These are phyloP conservation scores for Coregonus clupeaformis DNA, from an alignment of 2,113 vertebrate genomes.

Conservation along the genomic window DNA sequence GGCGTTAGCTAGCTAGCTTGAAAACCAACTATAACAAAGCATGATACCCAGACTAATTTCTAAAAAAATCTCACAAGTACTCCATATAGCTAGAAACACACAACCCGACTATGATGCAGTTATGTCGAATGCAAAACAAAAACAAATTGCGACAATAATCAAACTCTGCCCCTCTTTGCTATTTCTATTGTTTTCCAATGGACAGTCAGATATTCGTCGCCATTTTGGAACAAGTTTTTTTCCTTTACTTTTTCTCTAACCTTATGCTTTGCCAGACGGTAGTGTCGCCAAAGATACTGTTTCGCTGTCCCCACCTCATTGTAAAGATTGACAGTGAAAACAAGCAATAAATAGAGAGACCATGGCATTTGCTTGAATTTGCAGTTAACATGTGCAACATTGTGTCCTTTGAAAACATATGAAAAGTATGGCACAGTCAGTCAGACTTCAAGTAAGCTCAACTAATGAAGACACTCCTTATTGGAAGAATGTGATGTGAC, in stretches of 20 bases:
- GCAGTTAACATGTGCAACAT: too few species aligned
- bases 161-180: constrained; percentile 49
- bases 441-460: too few species aligned
- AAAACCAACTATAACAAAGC: constrained; percentile 54
- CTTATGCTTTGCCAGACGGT: constrained; percentile 5
- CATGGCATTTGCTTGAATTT: too few species aligned
- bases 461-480: too few species aligned
- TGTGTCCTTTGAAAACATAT: too few species aligned
- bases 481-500: too few species aligned
- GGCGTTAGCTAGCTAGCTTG: constrained; percentile 47
- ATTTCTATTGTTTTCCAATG: constrained; percentile 92
- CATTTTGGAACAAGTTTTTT: constrained; percentile 90
- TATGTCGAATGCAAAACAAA: not conserved
- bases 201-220: constrained; percentile 76
- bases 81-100: constrained; percentile 6
- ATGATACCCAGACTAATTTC: constrained; percentile 29
- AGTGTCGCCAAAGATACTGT: constrained; percentile 36
- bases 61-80: constrained; percentile 9
- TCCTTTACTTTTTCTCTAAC: constrained; percentile 22
- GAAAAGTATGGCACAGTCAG: too few species aligned
- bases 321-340: constrained; percentile 29
- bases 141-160: constrained; percentile 13
- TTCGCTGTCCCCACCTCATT: not conserved
- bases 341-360: constrained; percentile 43
- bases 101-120: not conserved